These are phyloP conservation scores for Pangasius sanitwongsei DNA, from an alignment of 2,797 vertebrate species.

Conservation along the genomic window DNA sequence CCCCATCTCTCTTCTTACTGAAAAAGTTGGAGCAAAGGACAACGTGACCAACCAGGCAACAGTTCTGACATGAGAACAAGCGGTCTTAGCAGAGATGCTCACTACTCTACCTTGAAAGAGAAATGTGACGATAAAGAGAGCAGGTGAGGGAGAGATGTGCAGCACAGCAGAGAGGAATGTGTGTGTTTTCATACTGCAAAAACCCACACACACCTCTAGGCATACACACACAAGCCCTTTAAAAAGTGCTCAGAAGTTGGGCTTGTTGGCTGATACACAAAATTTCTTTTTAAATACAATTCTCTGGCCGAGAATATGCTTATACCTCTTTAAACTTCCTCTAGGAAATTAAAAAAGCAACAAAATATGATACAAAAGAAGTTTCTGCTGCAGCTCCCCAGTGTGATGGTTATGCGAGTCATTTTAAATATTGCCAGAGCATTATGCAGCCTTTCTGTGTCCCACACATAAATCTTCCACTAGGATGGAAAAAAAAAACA, in stretches of 20 bases:
- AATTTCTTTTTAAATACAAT: slow-evolving; percentile 55
- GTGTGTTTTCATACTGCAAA: slow-evolving; percentile 62
- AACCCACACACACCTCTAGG: slow-evolving; percentile 67
- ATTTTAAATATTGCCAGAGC: slow-evolving; percentile 59
- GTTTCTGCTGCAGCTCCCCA: slow-evolving; percentile 67
- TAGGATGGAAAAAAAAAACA: slow-evolving; percentile 12
- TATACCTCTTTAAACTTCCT: slow-evolving; percentile 63
- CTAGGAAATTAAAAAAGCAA: slow-evolving; percentile 60
- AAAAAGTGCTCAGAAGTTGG: slow-evolving; percentile 84
- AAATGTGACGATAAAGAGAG: slow-evolving; percentile 67
- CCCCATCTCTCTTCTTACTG: slow-evolving; percentile 49
- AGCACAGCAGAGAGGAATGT: slow-evolving; percentile 66
- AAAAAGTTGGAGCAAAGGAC: slow-evolving; percentile 19
- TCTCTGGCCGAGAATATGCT: slow-evolving; percentile 63
- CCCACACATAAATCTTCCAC: slow-evolving; percentile 47
- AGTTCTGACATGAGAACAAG: slow-evolving; percentile 48
- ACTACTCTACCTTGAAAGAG: slow-evolving; percentile 59
- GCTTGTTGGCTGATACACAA: slow-evolving; percentile 84
- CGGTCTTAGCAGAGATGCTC: slow-evolving; percentile 60
- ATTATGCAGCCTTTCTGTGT: slow-evolving; percentile 69
- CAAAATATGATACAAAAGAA: slow-evolving; percentile 69
- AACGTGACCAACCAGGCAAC: slow-evolving; percentile 27
- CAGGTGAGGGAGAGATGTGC: slow-evolving; percentile 62
- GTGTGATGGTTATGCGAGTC: slow-evolving; percentile 62
- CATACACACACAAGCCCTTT: slow-evolving; percentile 66